These are phyloP conservation scores for Platynereis dumerilii DNA, from an alignment of 2,888 invertebrate genomes.

Conservation along the genomic window DNA sequence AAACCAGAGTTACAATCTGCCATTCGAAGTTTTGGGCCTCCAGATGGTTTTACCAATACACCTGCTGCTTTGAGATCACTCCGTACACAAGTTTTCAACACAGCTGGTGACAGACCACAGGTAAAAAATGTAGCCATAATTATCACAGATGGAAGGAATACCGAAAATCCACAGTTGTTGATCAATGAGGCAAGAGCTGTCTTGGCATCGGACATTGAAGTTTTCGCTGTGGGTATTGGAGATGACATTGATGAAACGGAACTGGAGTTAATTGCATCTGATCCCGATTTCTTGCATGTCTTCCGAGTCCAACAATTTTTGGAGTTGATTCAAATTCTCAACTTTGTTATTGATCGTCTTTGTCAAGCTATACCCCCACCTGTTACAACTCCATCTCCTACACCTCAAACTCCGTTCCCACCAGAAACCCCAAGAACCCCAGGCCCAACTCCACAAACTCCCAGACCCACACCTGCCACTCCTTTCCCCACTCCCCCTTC, in stretches of 20 bases:
- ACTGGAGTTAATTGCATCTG: constrained; percentile 8
- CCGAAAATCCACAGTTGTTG: constrained; percentile 38
- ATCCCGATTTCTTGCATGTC: constrained; percentile 8
- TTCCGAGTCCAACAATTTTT: constrained; percentile 1
- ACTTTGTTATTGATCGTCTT: background rate
- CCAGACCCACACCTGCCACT: background rate
- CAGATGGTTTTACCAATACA: constrained; percentile 30
- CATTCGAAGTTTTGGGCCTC: constrained; percentile 8
- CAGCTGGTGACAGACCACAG: constrained; percentile 4
- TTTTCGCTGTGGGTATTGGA: constrained; percentile 18
- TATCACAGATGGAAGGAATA: constrained; percentile 21
- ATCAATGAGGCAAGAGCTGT: background rate
- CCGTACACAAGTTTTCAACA: constrained; percentile 26
- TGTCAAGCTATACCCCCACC: constrained; percentile 3
- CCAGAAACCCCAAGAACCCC: background rate
- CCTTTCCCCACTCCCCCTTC: background rate
- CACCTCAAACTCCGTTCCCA: too few species aligned
- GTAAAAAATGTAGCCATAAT: constrained; percentile 20
- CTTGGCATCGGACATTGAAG: constrained; percentile 2
- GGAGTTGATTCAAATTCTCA: too few species aligned
- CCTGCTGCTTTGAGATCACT: constrained; percentile 28
- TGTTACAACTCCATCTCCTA: background rate
- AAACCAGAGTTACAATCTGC: background rate
- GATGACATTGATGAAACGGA: constrained; percentile 1
- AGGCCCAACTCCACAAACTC: background rate